Conservation (phyloP, 2,888 invertebrate species). For the Hedya salicella region DNA sequence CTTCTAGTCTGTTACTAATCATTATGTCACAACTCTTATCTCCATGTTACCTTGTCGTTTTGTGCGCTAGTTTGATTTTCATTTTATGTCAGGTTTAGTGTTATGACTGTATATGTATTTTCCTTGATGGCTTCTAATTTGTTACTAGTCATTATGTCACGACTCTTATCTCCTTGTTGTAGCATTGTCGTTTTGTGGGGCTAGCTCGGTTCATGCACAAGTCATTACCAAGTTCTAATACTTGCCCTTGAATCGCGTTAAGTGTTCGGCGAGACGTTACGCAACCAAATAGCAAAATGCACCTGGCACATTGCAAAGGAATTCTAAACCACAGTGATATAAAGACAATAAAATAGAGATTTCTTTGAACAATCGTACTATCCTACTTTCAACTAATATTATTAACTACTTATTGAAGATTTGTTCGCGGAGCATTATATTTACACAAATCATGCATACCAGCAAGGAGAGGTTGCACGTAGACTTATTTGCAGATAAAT, state of each 20-base stretch:
- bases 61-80: no score
- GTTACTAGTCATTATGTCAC: constrained; percentile 22
- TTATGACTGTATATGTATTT: no score
- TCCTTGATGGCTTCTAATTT: not conserved
- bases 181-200: constrained; percentile 45
- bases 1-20: no score
- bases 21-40: no score
- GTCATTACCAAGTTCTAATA: constrained; percentile 62
- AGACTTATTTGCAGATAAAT: no score
- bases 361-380: not conserved
- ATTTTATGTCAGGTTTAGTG: no score
- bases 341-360: constrained; percentile 34
- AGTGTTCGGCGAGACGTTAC: constrained; percentile 63
- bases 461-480: no score
- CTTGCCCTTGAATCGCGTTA: constrained; percentile 74
- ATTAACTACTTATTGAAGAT: no score
- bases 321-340: constrained; percentile 52
- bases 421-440: no score
- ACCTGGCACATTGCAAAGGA: constrained; percentile 52
- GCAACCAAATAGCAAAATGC: constrained; percentile 56
- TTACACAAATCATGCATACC: no score
- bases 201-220: constrained; percentile 47
- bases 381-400: no score
- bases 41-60: no score
- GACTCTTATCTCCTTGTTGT: constrained; percentile 28